Percentiles rank a stretch among this genome's conserved stretches.
Conservation (phyloP, 2,888 invertebrate genomes). For the Sinohyriopsis cumingii region DNA sequence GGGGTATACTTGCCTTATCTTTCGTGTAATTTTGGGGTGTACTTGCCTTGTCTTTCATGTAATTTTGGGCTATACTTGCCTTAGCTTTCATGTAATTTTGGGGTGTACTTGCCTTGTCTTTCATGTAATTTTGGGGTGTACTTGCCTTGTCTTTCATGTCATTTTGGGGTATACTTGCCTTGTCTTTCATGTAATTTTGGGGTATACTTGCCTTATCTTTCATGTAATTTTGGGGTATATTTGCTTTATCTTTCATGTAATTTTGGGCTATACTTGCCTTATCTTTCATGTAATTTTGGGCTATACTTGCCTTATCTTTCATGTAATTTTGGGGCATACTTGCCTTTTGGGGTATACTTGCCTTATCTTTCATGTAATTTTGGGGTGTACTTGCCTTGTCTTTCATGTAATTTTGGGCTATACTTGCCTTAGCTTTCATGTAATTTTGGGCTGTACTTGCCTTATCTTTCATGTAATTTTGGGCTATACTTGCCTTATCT, state of each 20-base stretch:
- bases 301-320: conserved; percentile 78
- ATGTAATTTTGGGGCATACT: too few species aligned
- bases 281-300: background rate
- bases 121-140: background rate
- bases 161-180: conserved; percentile 66
- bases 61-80: too few species aligned
- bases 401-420: too few species aligned
- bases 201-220: too few species aligned
- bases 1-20: too few species aligned
- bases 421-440: background rate
- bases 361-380: background rate
- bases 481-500: too few species aligned
- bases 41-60: conserved; percentile 79
- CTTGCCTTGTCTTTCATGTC: background rate
- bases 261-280: too few species aligned
- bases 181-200: conserved; percentile 78
- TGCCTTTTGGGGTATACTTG: too few species aligned
- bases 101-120: conserved; percentile 78
- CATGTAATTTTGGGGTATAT: background rate
- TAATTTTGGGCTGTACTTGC: conserved; percentile 31
- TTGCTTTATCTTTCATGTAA: conserved; percentile 79
- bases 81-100: background rate
- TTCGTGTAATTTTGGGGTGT: background rate
- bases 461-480: conserved; percentile 79
- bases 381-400: conserved; percentile 77